Percentiles rank a stretch among this genome's conserved stretches.
phyloP scores from a whole-genome alignment of 2,113 vertebrate species.

The Pelodiscus sinensis region DNA sequence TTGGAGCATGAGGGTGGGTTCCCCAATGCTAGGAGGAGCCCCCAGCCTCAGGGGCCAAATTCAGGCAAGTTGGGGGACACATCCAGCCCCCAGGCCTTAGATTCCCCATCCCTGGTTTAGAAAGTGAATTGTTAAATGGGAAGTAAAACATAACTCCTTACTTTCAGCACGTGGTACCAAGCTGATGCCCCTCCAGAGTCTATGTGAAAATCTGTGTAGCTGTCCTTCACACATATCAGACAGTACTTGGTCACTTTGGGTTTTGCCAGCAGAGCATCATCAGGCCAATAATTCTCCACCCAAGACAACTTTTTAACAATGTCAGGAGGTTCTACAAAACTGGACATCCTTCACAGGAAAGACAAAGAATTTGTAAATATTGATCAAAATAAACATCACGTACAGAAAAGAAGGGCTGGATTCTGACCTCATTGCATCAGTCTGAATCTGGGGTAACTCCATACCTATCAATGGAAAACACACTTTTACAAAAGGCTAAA shows the following conservation, averaged over 20 bases:
- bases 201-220: conserved; percentile 98
- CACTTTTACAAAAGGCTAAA: not conserved
- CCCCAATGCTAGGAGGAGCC: too few species aligned
- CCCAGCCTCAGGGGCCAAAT: too few species aligned
- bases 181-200: conserved; percentile 95
- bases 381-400: not conserved
- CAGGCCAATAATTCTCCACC: conserved; percentile 98
- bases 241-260: conserved; percentile 99
- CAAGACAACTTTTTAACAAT: conserved; percentile 95
- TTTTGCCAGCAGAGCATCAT: conserved; percentile 93
- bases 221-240: conserved; percentile 97
- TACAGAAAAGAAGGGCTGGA: accelerated
- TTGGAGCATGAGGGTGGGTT: too few species aligned
- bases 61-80: too few species aligned
- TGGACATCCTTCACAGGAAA: conserved; percentile 87
- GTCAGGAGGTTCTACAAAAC: conserved; percentile 94
- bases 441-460: not conserved
- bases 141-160: conserved; percentile 39
- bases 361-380: not conserved
- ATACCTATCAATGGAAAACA: accelerated
- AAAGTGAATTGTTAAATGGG: not conserved
- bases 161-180: conserved; percentile 97
- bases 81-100: too few species aligned
- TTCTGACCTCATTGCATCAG: accelerated
- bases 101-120: too few species aligned